Evolutionary conservation across 1,140 invertebrate species (phyloP), one percentile per base, ranked within the genome.

Genomic region (Drosophila setifemur): DNA sequence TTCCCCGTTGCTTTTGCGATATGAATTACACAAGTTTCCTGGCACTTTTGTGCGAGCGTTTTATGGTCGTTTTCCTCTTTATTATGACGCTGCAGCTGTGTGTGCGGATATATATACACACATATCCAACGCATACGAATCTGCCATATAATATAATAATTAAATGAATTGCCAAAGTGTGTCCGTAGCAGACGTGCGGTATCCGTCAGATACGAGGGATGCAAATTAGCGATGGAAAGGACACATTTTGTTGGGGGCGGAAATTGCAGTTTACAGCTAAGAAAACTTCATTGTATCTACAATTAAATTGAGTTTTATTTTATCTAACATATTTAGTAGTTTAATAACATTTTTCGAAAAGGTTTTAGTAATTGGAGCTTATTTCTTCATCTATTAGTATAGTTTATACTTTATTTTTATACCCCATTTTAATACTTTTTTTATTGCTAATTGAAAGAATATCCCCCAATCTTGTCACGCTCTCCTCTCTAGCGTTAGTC

Each of bases 1-100:
- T 61, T 69, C 23, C 52, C 43, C 29, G 31, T 61, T 42, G 55
- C 64, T 66, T 63, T 78, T 78, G 79, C 79, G 81, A 85, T 86
- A 85, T 85, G 79, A 85, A 79, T 85, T 85, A 85, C 79, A 85
- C 79, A 79, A 79, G 75, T 85, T 85, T 83, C 79, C 79, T 83
- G 79, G 64, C 79, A 69, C 66, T 69, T 68, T 69, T 68, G 48
- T 55, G 49, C 63, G 60, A 78, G 54, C 57, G 58, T 85, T 83
- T 85, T 83, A 85, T 85, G 70, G 74, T 61, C 79, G 64, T 78
- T 83, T 83, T 83, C 74, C 79, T 83, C 79, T 85, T 85, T 85
- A 85, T 83, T 83, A 83, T 83, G 42, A 70, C 72, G 42, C 81
- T 74, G 42, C 81, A 58, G 50, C 44, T 31, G 39, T 53, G 45